Percentiles rank a stretch among this genome's conserved stretches.
Evolutionary conservation across 2,888 invertebrate genomes (phyloP).

Genomic region (Eutolmus rufibarbis): DNA sequence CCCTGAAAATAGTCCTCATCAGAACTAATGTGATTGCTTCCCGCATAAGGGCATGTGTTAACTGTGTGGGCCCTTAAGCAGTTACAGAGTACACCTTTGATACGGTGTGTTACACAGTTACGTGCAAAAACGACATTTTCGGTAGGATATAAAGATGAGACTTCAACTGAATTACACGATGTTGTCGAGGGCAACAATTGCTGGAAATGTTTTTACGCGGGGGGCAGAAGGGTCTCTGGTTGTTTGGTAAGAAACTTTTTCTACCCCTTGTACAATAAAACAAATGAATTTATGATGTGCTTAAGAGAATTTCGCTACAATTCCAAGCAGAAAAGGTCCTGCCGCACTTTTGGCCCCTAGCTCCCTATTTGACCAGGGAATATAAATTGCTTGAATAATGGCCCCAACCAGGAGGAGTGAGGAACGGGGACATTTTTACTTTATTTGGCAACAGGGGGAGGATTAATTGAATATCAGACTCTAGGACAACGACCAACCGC

Average conservation of each 20-base stretch:
- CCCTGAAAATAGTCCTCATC: slow-evolving; percentile 1
- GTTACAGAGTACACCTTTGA: background rate
- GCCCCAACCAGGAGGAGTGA: background rate
- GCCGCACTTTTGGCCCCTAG: background rate
- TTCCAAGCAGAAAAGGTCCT: background rate
- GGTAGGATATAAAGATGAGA: background rate
- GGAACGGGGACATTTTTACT: background rate
- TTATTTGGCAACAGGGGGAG: background rate
- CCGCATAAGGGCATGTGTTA: background rate
- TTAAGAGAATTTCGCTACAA: slow-evolving; percentile 11
- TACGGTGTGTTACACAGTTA: background rate
- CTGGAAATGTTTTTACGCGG: background rate
- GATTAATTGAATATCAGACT: background rate
- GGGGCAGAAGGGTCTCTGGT: too few species aligned
- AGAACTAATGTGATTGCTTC: slow-evolving; percentile 14
- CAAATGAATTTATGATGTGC: slow-evolving; percentile 11
- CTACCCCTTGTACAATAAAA: background rate
- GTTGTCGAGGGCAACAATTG: background rate
- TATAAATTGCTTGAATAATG: background rate
- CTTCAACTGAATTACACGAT: background rate
- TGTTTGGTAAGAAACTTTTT: background rate
- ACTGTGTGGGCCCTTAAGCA: background rate
- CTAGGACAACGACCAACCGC: background rate
- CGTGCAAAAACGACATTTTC: background rate
- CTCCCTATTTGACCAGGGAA: background rate